Percentiles rank a stretch among this genome's conserved stretches.
These are phyloP conservation scores for Eumacrocentrus americanus DNA, from an alignment of 2,888 invertebrate genomes.

Conservation along the genomic window DNA sequence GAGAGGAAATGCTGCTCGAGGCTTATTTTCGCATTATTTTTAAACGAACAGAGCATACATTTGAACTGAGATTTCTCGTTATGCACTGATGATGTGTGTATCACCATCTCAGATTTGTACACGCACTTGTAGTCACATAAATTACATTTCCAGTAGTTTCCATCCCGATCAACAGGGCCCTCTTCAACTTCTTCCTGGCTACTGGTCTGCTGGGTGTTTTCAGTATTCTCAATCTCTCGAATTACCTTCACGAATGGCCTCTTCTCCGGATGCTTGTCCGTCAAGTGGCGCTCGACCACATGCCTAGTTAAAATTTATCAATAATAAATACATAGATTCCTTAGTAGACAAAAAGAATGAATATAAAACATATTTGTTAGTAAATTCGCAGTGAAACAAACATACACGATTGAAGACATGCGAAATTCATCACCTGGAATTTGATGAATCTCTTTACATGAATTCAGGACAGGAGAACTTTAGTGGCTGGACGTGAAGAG, in stretches of 20 bases:
- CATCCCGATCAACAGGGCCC: conserved; percentile 55
- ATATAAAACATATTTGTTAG: too few relatives aligned
- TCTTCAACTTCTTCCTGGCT: conserved; percentile 49
- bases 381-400: too few relatives aligned
- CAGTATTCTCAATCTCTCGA: conserved; percentile 59
- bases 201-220: conserved; percentile 40
- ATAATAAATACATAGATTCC: background rate
- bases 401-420: too few relatives aligned
- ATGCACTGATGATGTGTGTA: conserved; percentile 69
- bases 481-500: background rate
- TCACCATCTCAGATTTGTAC: conserved; percentile 67
- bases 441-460: too few relatives aligned
- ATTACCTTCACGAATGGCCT: conserved; percentile 62
- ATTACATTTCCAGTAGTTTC: conserved; percentile 75
- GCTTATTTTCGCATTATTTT: conserved; percentile 64
- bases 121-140: conserved; percentile 70
- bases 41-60: conserved; percentile 73
- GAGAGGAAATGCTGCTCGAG: conserved; percentile 69
- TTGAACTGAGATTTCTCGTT: conserved; percentile 73
- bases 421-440: too few relatives aligned
- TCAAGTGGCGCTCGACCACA: conserved; percentile 71
- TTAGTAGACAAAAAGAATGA: too few relatives aligned
- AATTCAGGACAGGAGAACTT: background rate
- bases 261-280: conserved; percentile 67
- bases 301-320: conserved; percentile 53